Conservation (phyloP, 2,797 vertebrate genomes). For the Cuculus canorus region DNA sequence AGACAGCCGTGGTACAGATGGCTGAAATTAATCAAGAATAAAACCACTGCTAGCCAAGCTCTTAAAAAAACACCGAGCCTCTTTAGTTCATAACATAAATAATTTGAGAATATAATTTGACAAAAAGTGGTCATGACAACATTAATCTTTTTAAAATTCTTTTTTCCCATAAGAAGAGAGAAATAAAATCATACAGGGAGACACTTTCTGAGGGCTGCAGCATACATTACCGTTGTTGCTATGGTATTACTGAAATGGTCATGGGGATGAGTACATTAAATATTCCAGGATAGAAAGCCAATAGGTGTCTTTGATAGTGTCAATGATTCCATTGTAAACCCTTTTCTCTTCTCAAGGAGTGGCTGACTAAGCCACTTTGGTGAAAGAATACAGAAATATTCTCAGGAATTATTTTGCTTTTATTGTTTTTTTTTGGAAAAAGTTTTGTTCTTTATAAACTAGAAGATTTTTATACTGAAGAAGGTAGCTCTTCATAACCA, state of each 20-base stretch:
- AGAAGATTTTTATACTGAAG: background rate
- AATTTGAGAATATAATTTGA: background rate
- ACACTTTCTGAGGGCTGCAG: background rate
- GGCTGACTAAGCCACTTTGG: background rate
- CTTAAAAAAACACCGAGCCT: background rate
- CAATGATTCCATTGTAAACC: background rate
- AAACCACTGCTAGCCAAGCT: background rate
- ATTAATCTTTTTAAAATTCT: background rate
- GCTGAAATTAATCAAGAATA: background rate
- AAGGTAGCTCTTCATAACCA: background rate
- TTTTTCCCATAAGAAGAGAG: background rate
- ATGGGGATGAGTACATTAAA: background rate
- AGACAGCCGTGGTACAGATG: background rate
- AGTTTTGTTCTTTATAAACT: background rate
- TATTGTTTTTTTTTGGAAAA: background rate
- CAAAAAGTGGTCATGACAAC: background rate
- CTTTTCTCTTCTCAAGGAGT: background rate
- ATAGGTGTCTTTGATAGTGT: background rate
- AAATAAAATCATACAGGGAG: background rate
- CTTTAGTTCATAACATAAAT: background rate
- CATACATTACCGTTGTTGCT: background rate
- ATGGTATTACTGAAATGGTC: background rate
- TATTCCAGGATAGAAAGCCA: background rate
- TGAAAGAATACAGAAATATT: background rate
- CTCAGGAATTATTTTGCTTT: background rate